These are phyloP conservation scores for Illadopsis cleaveri DNA, from an alignment of 2,113 vertebrate genomes.

Conservation along the genomic window DNA sequence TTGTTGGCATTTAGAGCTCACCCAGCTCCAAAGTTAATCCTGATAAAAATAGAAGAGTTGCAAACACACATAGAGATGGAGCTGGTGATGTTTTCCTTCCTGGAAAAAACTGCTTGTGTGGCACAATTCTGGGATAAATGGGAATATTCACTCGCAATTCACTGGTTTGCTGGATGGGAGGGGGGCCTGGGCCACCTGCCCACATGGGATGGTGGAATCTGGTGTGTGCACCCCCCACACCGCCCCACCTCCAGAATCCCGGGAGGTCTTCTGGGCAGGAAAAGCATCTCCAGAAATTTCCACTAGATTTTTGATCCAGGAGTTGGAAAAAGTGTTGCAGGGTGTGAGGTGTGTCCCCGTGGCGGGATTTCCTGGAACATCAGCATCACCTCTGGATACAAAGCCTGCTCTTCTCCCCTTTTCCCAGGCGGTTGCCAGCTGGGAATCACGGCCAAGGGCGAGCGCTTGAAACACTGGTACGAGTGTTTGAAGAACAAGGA, in stretches of 20 bases:
- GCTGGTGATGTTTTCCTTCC: neutral
- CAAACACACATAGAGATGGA: neutral
- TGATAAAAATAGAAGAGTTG: neutral
- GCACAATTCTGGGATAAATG: neutral
- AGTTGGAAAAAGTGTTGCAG: neutral
- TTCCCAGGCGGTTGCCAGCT: constrained; percentile 87
- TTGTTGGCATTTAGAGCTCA: neutral
- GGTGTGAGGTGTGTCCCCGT: fast-evolving
- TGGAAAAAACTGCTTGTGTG: neutral
- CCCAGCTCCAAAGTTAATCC: neutral
- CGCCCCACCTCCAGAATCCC: neutral
- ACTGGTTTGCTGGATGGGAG: fast-evolving
- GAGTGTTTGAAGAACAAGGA: constrained; percentile 99
- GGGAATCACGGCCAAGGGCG: constrained; percentile 94
- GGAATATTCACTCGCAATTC: neutral
- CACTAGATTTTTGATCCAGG: neutral
- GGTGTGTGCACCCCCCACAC: fast-evolving
- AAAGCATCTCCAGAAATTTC: neutral
- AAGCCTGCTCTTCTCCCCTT: neutral
- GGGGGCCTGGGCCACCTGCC: fast-evolving
- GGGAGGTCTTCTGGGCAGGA: fast-evolving
- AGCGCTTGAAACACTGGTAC: constrained; percentile 97
- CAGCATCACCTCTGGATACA: neutral
- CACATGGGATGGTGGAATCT: neutral
- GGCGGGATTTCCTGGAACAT: too few relatives aligned